Percentiles rank a stretch among this genome's conserved stretches.
These are phyloP conservation scores for Blennius ocellaris DNA, from an alignment of 2,113 vertebrate species.

Conservation along the genomic window DNA sequence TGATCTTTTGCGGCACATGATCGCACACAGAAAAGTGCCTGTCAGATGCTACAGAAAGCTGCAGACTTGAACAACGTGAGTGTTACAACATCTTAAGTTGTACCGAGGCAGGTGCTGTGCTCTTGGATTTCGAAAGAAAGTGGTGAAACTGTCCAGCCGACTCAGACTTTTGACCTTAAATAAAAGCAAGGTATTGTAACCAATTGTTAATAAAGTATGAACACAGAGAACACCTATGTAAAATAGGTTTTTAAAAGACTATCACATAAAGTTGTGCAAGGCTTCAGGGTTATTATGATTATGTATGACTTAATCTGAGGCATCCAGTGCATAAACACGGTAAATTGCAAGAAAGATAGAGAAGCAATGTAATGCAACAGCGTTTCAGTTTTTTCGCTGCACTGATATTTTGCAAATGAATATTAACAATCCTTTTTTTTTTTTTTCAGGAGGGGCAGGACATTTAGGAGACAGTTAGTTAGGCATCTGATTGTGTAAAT, in stretches of 20 bases:
- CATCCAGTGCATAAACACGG: constrained; percentile 37
- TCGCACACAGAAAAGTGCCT: constrained; percentile 45
- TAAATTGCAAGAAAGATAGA: too few relatives aligned
- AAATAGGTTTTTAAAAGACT: neutral
- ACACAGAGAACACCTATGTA: neutral
- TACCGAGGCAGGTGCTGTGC: constrained; percentile 3
- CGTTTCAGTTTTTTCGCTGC: constrained; percentile 64
- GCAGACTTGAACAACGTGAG: constrained; percentile 30
- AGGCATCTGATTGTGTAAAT: constrained; percentile 83
- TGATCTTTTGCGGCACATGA: constrained; percentile 40
- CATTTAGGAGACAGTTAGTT: constrained; percentile 82
- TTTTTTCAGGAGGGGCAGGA: constrained; percentile 56
- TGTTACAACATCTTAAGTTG: constrained; percentile 36
- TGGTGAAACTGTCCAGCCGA: constrained; percentile 13
- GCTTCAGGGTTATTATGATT: neutral
- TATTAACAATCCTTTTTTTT: constrained; percentile 60
- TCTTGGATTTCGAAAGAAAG: constrained; percentile 24
- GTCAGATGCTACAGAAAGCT: constrained; percentile 36
- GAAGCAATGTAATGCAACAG: constrained; percentile 64
- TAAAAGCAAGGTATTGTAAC: constrained; percentile 5
- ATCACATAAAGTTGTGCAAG: neutral
- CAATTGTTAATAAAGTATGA: neutral
- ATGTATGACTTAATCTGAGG: constrained; percentile 46
- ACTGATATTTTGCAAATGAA: constrained; percentile 80
- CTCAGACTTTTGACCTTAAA: constrained; percentile 37